Conservation (phyloP, 2,113 vertebrate species). For the Kobus ellipsiprymnus region DNA sequence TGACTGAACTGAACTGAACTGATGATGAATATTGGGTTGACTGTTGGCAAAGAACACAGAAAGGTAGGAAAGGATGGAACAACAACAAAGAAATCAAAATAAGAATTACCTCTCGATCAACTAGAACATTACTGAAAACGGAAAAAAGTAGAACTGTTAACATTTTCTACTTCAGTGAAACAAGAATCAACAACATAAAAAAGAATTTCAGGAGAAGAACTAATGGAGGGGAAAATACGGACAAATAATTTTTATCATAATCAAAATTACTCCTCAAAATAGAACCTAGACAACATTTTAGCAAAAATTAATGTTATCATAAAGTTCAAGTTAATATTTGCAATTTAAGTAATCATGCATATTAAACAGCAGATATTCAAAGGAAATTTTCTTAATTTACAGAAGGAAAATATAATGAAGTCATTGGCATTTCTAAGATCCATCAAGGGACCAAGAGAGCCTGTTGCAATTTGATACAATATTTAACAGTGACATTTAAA, state of each 20-base stretch:
- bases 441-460: not conserved
- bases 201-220: not conserved
- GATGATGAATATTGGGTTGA: not conserved
- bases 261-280: not conserved
- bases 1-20: too few relatives aligned
- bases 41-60: not conserved
- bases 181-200: not conserved
- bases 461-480: not conserved
- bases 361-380: constrained; percentile 16
- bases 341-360: not conserved
- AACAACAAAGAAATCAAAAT: not conserved
- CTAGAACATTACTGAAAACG: not conserved
- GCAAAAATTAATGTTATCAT: not conserved
- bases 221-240: not conserved
- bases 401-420: constrained; percentile 9
- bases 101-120: not conserved
- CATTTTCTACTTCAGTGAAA: not conserved
- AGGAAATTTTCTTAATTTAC: not conserved
- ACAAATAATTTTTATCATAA: not conserved
- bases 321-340: not conserved
- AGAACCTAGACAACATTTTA: not conserved
- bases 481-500: constrained; percentile 26
- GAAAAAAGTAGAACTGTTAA: not conserved
- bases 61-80: not conserved
- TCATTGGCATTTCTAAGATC: not conserved